These are phyloP conservation scores for Oncorhynchus clarkii DNA, from an alignment of 2,113 vertebrate species.

Conservation along the genomic window DNA sequence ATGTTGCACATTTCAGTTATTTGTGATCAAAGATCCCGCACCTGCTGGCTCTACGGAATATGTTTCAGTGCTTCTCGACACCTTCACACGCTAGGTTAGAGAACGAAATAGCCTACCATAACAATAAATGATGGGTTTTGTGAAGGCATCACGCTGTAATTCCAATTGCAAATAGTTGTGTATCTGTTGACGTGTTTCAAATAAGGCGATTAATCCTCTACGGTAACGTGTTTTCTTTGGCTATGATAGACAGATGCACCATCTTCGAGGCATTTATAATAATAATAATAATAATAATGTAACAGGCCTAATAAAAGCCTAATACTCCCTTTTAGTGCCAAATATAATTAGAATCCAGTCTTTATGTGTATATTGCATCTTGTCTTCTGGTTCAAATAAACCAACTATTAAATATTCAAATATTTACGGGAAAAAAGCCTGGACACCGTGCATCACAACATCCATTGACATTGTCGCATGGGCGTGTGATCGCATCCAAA, in stretches of 20 bases:
- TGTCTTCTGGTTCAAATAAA: slow-evolving; percentile 10
- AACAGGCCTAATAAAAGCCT: background rate
- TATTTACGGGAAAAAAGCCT: slow-evolving; percentile 57
- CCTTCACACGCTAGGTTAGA: background rate
- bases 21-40: background rate
- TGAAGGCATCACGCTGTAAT: slow-evolving; percentile 25
- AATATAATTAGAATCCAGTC: background rate
- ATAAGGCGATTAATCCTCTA: slow-evolving; percentile 34
- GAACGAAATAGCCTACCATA: background rate
- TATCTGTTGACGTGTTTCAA: slow-evolving; percentile 19
- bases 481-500: slow-evolving; percentile 66
- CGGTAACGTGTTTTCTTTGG: slow-evolving; percentile 38
- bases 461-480: slow-evolving; percentile 65
- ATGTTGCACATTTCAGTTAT: background rate
- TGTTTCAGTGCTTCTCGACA: background rate
- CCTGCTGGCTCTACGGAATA: background rate
- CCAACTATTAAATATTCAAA: slow-evolving; percentile 33
- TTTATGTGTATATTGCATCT: background rate
- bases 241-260: slow-evolving; percentile 28
- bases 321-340: background rate
- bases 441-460: slow-evolving; percentile 55
- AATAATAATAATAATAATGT: background rate
- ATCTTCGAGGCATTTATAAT: slow-evolving; percentile 24
- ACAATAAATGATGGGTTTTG: slow-evolving; percentile 6
- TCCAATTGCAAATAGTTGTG: slow-evolving; percentile 14